These are phyloP conservation scores for Dicentrarchus labrax DNA, from an alignment of 2,113 vertebrate species.

Conservation along the genomic window DNA sequence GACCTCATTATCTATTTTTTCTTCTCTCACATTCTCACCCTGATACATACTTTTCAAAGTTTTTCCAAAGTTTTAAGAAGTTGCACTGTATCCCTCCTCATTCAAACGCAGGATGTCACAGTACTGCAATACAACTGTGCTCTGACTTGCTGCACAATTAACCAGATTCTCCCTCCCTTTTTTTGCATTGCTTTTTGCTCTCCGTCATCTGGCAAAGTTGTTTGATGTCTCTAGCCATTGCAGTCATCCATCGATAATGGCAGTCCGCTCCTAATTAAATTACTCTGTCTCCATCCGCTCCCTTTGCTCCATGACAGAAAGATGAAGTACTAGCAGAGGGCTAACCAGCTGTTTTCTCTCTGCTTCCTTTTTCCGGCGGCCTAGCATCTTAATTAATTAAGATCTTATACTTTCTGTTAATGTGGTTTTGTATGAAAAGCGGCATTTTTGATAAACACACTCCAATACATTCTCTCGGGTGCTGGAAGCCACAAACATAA, in stretches of 20 bases:
- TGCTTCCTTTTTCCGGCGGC: conserved; percentile 44
- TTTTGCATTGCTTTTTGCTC: conserved; percentile 51
- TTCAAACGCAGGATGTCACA: conserved; percentile 30
- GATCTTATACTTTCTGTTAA: conserved; percentile 52
- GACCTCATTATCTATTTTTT: conserved; percentile 61
- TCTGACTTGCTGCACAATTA: conserved; percentile 55
- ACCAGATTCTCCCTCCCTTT: conserved; percentile 5
- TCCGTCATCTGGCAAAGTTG: conserved; percentile 61
- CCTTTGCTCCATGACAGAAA: conserved; percentile 79
- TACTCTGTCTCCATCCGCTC: conserved; percentile 75
- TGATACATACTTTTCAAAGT: conserved; percentile 36
- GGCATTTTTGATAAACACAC: conserved; percentile 54
- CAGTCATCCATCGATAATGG: conserved; percentile 80
- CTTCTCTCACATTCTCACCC: conserved; percentile 3
- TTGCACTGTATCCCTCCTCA: not conserved
- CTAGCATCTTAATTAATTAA: conserved; percentile 66
- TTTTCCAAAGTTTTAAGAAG: conserved; percentile 38
- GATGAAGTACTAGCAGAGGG: conserved; percentile 76
- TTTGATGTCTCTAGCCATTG: conserved; percentile 73
- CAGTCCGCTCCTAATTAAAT: conserved; percentile 79
- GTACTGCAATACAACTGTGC: not conserved
- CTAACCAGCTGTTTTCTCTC: conserved; percentile 78
- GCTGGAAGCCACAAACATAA: not conserved
- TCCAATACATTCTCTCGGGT: not conserved
- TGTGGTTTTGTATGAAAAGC: conserved; percentile 49